Conservation (phyloP, 2,113 vertebrate genomes). For the Nothocercus julius region DNA sequence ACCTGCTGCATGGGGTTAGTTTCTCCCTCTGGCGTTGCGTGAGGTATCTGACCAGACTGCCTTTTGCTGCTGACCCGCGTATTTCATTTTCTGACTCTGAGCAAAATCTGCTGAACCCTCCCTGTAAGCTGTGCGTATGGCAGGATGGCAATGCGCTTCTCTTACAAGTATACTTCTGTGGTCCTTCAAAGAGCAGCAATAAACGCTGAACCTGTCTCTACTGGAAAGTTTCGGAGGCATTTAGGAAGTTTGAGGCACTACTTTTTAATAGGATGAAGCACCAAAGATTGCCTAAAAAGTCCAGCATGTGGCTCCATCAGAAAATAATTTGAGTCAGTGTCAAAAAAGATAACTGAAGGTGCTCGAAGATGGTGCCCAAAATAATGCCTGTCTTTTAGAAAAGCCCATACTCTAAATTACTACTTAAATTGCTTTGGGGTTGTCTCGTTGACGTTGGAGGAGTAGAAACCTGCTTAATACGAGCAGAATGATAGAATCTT, state of each 20-base stretch:
- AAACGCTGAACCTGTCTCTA: not conserved
- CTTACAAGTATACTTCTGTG: not conserved
- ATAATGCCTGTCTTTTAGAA: not conserved
- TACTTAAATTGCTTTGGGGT: not conserved
- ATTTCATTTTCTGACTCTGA: slow-evolving; percentile 16
- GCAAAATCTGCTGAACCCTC: slow-evolving; percentile 25
- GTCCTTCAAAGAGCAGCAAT: not conserved
- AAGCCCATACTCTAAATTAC: not conserved
- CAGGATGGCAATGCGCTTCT: not conserved
- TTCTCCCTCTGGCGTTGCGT: not conserved
- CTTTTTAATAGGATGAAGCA: not conserved
- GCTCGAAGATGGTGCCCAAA: not conserved
- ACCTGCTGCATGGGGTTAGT: not conserved
- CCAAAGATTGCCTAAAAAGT: not conserved
- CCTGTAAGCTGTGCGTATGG: not conserved
- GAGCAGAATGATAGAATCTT: not conserved
- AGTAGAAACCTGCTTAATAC: not conserved
- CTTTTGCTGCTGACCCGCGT: not conserved
- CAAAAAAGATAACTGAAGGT: not conserved
- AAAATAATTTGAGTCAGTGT: not conserved
- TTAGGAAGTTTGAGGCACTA: not conserved
- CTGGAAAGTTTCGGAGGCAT: not conserved
- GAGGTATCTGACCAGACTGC: not conserved
- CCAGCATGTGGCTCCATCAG: not conserved
- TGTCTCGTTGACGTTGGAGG: not conserved